Base-by-base conservation (phyloP, 2,797 vertebrate genomes). In the Limnodromus scolopaceus region DNA sequence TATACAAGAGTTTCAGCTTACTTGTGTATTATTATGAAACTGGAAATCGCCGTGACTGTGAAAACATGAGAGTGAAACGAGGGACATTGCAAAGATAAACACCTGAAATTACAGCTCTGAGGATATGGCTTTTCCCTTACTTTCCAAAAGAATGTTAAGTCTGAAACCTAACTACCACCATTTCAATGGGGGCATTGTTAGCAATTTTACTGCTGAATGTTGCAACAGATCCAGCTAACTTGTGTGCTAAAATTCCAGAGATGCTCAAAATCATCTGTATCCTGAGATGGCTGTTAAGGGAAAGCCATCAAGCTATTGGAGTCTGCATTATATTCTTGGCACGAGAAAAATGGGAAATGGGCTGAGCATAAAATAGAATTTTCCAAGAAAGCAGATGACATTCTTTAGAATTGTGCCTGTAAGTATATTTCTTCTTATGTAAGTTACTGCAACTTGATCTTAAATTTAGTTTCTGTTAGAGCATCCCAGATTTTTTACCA, bases 91-190 rank as follows among this genome's bases (percentile, higher is more conserved):
- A 87, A 89, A 96, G 83, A 94, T 83, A 94, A 94, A 95, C 90
- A 95, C 92, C 85, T 91, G 80, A 91, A 96, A 95, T 94, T 91
- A 64, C 66, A 89, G 69, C 74, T 94, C 77, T 74, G 77, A 77
- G 71, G 60, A 86, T 79, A 84, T 36, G 57, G 34, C 6, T 70
- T 96, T 95, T 84, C 60, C 75, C 77, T 87, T 46, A 46, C 34
- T 92, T 95, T 89, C 53, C 45, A 64, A 64, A 79, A 83, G 46
- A 81, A 92, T 53, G 28, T 66, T 74, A 77, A 89, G 43, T 57
- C 63, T 93, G 88, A 94, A 94, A 80, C 51, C 32, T 80, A 91
- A 80, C 77, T 91, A 57, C 71, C 45, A 64, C 38, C 53, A 83
- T 96, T 92, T 93, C 90, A 92, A 71, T 82, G 38, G 14, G 43